Base-by-base conservation (phyloP, 2,888 invertebrate genomes). In the Adineta ricciae region DNA sequence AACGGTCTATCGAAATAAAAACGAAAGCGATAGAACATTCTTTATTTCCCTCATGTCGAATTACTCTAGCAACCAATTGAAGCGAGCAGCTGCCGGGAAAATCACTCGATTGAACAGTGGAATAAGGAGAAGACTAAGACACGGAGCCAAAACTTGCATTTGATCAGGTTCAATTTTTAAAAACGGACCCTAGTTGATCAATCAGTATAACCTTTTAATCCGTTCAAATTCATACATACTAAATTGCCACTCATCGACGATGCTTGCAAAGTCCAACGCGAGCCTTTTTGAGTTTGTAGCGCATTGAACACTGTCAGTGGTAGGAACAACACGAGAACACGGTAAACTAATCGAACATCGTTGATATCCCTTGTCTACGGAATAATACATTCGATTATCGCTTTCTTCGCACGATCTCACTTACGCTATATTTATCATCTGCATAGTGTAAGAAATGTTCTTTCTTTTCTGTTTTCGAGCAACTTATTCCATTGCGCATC, bases 231-330 rank as follows among this genome's bases (percentile, higher is more conserved):
- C 8, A 49, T 64, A 27, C 56, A 27, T 86, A 89, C 90, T 86
- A 90, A 56, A 84, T 87, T 85, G 46, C 91, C 91, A 88, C 92
- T 89, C 88, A 92, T 89, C 54, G 90, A 88, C 32, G 89, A 88
- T 41, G 91, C 91, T 86, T 92, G 92, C 27, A 16, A 50, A 9
- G 89, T 90, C 90, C 90, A 90, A 82, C 90, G 87, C 9, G 90
- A 90, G 14, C 90, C 90, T 88, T 96, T 96, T 90, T 98, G 98
- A 90, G 98, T 97, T 90, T 94, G 97, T 0, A 98, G 92, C 0
- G 97, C 95, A 97, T 97, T 98, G 91, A 97, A 99, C 27, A 98
- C 92, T 0, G 97, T 96, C 83, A 97, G 91, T 0, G 98, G 97
- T 49, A 97, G 90, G 89, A 94, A 97, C 3, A 97, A 92, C 11